Evolutionary conservation across 2,797 vertebrate genomes (phyloP).

Genomic region (Paedocypris micromegethes): DNA sequence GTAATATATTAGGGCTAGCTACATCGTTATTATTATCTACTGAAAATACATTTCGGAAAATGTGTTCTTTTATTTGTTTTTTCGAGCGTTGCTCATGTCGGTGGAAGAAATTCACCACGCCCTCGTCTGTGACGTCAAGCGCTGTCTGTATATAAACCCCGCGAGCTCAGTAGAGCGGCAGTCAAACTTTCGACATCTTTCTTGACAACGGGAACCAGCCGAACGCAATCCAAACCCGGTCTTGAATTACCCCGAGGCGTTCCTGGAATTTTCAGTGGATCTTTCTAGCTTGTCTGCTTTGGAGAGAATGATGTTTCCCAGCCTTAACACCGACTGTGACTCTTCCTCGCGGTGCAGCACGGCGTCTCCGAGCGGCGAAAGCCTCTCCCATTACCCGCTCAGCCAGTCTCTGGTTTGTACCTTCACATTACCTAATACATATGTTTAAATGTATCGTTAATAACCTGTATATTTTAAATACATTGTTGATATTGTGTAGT

Average conservation of each 20-base stretch:
- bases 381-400: slow-evolving; percentile 77
- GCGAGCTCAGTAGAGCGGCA: slow-evolving; percentile 39
- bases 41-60: background rate
- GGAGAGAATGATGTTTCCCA: slow-evolving; percentile 80
- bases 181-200: slow-evolving; percentile 53
- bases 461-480: no score
- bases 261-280: slow-evolving; percentile 3
- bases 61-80: background rate
- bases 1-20: background rate
- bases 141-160: slow-evolving; percentile 50
- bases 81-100: background rate
- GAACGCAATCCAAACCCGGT: no score
- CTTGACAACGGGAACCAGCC: no score
- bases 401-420: slow-evolving; percentile 79
- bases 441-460: background rate
- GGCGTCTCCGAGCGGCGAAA: slow-evolving; percentile 85
- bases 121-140: slow-evolving; percentile 15
- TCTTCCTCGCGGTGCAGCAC: slow-evolving; percentile 92
- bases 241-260: slow-evolving; percentile 10
- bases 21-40: background rate
- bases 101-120: background rate
- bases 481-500: no score
- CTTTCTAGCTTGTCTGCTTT: slow-evolving; percentile 17
- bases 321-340: slow-evolving; percentile 82
- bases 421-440: background rate